Evolutionary conservation across 2,888 invertebrate species (phyloP).

Genomic region (Leuctra nigra): DNA sequence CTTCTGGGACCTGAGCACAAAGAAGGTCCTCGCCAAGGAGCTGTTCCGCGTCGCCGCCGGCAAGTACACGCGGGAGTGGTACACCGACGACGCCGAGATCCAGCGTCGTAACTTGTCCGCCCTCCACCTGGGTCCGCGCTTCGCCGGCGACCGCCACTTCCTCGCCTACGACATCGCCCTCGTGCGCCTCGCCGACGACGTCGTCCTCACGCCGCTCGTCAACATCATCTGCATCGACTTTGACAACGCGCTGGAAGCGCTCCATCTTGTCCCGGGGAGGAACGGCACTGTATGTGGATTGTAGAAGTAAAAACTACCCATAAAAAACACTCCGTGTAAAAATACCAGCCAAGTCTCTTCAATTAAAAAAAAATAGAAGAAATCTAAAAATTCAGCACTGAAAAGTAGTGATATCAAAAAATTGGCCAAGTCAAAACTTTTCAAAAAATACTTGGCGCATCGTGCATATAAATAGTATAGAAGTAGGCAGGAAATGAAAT

Average conservation of each 20-base stretch:
- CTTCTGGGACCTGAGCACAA: not conserved
- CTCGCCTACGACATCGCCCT: constrained; percentile 3
- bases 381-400: too few relatives aligned
- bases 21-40: not conserved
- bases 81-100: not conserved
- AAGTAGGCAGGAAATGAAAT: too few relatives aligned
- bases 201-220: not conserved
- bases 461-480: too few relatives aligned
- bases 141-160: not conserved
- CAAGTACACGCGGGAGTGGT: not conserved
- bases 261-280: not conserved
- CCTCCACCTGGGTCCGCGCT: not conserved
- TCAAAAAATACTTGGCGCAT: too few relatives aligned
- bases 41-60: not conserved
- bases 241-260: not conserved
- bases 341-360: too few relatives aligned
- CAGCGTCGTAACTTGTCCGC: not conserved
- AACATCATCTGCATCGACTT: not conserved
- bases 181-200: not conserved
- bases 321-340: too few relatives aligned
- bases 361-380: too few relatives aligned
- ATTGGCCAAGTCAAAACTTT: too few relatives aligned
- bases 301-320: too few relatives aligned
- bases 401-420: too few relatives aligned
- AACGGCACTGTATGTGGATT: constrained; percentile 1